Percentiles rank a stretch among this genome's conserved stretches.
These are phyloP conservation scores for Nezara viridula DNA, from an alignment of 2,888 invertebrate genomes.

Conservation along the genomic window DNA sequence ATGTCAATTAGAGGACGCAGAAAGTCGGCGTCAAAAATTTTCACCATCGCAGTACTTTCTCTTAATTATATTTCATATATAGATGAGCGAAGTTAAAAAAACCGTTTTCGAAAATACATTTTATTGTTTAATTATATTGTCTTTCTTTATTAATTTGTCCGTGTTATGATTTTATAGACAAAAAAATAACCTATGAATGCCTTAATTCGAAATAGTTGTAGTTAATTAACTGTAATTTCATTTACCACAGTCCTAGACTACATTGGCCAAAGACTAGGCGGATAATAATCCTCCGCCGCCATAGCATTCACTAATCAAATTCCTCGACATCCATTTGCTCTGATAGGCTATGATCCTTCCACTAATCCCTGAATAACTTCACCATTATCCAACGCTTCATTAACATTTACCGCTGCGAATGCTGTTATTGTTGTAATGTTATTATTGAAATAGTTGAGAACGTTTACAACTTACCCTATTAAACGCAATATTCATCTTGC, in stretches of 20 bases:
- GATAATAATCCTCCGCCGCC: background rate
- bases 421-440: constrained; percentile 18
- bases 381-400: constrained; percentile 7
- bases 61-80: no score
- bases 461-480: background rate
- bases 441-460: background rate
- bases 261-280: background rate
- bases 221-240: constrained; percentile 23
- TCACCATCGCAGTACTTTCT: no score
- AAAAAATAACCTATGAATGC: no score
- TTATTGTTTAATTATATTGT: no score
- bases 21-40: no score
- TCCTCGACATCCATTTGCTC: constrained; percentile 48
- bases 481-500: background rate
- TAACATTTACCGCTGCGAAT: background rate
- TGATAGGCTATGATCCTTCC: constrained; percentile 1
- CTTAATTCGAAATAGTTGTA: background rate
- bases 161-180: no score
- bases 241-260: background rate
- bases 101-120: no score
- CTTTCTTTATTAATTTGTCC: background rate
- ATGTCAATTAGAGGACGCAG: no score
- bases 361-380: constrained; percentile 37
- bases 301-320: constrained; percentile 38
- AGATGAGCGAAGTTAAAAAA: no score